These are phyloP conservation scores for Petrophora chlorosata DNA, from an alignment of 2,888 invertebrate genomes.

Conservation along the genomic window DNA sequence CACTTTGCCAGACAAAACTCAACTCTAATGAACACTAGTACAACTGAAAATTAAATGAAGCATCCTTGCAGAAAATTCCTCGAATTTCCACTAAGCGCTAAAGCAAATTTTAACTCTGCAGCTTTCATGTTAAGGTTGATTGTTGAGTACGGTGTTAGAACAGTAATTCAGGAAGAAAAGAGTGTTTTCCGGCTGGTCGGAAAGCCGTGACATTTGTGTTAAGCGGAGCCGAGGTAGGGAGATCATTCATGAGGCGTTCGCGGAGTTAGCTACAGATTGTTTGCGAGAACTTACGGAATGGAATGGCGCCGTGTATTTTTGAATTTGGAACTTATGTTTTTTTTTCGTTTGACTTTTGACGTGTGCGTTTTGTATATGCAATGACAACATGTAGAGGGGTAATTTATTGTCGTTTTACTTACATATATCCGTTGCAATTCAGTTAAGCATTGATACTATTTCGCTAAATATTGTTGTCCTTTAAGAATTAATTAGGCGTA, in stretches of 20 bases:
- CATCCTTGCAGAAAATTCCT: conserved; percentile 70
- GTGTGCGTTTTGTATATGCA: conserved; percentile 14
- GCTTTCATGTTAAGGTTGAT: conserved; percentile 43
- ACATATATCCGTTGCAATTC: too few species aligned
- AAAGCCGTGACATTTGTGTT: conserved; percentile 82
- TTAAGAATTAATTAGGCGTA: too few species aligned
- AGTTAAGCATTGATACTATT: too few species aligned
- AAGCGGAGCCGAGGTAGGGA: conserved; percentile 72
- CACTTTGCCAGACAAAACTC: conserved; percentile 42
- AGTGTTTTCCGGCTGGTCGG: conserved; percentile 81
- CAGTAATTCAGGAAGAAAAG: conserved; percentile 81
- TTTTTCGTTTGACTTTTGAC: conserved; percentile 8
- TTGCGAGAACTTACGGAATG: conserved; percentile 56
- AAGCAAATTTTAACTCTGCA: conserved; percentile 48
- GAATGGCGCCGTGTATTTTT: conserved; percentile 27
- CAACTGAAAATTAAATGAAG: conserved; percentile 52
- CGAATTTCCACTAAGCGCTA: conserved; percentile 56
- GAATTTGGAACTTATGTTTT: conserved; percentile 15
- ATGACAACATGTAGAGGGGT: too few species aligned
- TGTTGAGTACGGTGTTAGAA: conserved; percentile 46
- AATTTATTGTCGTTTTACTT: conserved; percentile 11
- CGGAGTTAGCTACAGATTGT: conserved; percentile 56
- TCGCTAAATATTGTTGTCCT: too few species aligned
- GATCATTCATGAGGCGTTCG: conserved; percentile 75
- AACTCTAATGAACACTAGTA: conserved; percentile 47